A percentile compares a stretch with the other conserved stretches of the same genome.
phyloP scores from a whole-genome alignment of 2,797 vertebrate genomes.

The Gymnodraco acuticeps region DNA sequence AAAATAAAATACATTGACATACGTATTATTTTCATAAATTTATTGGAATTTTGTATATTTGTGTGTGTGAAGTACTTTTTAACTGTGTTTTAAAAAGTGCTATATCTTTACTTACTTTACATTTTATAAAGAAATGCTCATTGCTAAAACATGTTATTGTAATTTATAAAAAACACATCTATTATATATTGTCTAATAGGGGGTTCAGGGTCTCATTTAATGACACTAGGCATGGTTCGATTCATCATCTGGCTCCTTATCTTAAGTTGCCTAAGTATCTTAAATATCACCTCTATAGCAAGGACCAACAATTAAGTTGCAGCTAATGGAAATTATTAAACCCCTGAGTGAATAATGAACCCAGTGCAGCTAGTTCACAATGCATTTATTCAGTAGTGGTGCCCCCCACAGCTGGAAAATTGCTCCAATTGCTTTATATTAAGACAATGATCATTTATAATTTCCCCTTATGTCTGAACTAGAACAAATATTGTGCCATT shows the following conservation, averaged over 20 bases:
- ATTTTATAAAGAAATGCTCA: neutral
- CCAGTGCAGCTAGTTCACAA: slow-evolving; percentile 36
- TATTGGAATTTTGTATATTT: too few relatives aligned
- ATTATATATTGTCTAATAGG: neutral
- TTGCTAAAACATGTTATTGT: neutral
- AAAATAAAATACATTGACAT: slow-evolving; percentile 12
- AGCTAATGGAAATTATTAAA: slow-evolving; percentile 42
- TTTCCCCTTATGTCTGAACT: slow-evolving; percentile 40
- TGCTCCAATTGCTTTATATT: slow-evolving; percentile 55
- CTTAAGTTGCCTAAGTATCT: neutral
- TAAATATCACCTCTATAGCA: slow-evolving; percentile 17
- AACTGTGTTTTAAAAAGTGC: too few relatives aligned
- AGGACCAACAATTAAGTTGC: slow-evolving; percentile 41
- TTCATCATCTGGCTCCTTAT: slow-evolving; percentile 18
- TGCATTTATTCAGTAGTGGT: slow-evolving; percentile 40
- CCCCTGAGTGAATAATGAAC: slow-evolving; percentile 56
- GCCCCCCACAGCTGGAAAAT: slow-evolving; percentile 58
- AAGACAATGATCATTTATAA: slow-evolving; percentile 68
- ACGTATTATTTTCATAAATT: too few relatives aligned
- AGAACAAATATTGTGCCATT: slow-evolving; percentile 70
- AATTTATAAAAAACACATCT: neutral
- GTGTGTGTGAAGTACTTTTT: too few relatives aligned
- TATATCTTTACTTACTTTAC: neutral
- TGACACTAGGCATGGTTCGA: slow-evolving; percentile 1
- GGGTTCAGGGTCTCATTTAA: slow-evolving; percentile 5